Evolutionary conservation across 2,888 invertebrate species (phyloP), one percentile per base, ranked within the genome.

Genomic region (Gasteruption jaculator): DNA sequence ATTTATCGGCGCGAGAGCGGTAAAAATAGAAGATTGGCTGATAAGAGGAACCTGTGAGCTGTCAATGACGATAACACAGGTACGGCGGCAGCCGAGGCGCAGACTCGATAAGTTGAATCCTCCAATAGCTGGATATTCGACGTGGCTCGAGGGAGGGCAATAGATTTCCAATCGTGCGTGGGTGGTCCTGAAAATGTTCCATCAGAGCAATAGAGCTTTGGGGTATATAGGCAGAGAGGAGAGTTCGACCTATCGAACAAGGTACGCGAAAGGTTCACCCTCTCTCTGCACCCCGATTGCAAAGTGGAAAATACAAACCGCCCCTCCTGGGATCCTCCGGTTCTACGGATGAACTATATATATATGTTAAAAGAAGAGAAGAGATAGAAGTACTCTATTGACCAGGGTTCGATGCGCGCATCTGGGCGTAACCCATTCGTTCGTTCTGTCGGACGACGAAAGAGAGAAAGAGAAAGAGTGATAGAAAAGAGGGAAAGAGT

Each of bases 341-440:
- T n/a, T n/a, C n/a, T 47, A 47, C 49, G 43, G 47, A 49, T 49
- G n/a, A 49, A 39, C 48, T 44, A 45, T 43, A 39, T 42, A 40
- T n/a, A n/a, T n/a, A n/a, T n/a, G n/a, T n/a, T n/a, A n/a, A n/a
- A n/a, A n/a, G n/a, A n/a, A n/a, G 31, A 38, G 47, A 55, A 51
- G 55, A 58, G 57, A 58, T 54, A 57, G 53, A 57, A 58, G 54
- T 57, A 61, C 57, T 60, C 60, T 70, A 70, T 70, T 70, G 70
- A 70, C 70, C 70, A 68, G 70, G 57, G 56, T 69, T 70, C 69
- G 70, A 70, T 70, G 70, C 65, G 70, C 69, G 70, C 69, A 70
- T 69, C 70, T 70, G 70, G 70, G 70, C 70, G 70, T 70, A 67
- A 68, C 70, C 70, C 65, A 65, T 68, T 68, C 62, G 61, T 57